phyloP scores from a whole-genome alignment of 2,888 invertebrate species.

The Leptinotarsa haldemani region DNA sequence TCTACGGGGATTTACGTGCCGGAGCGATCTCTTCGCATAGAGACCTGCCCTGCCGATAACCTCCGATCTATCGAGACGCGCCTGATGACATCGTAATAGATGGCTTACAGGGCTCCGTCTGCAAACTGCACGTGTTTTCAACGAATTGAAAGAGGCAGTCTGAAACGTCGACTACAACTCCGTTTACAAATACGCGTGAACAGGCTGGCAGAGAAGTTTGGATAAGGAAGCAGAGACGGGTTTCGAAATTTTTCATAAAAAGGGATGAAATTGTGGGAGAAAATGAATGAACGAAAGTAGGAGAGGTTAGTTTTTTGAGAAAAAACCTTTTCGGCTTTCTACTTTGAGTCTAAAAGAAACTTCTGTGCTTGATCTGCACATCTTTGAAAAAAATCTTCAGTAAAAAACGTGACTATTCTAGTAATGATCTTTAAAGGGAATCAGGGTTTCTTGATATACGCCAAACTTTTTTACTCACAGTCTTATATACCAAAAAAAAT shows the following conservation, averaged over 20 bases:
- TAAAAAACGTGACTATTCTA: no score
- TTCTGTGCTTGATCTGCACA: no score
- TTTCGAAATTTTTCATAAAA: neutral
- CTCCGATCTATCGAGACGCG: constrained; percentile 11
- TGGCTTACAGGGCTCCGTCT: constrained; percentile 11
- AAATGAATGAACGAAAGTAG: no score
- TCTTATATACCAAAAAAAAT: no score
- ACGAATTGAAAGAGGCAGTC: constrained; percentile 4
- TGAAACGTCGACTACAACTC: constrained; percentile 19
- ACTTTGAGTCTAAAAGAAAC: no score
- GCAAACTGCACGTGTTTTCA: constrained; percentile 10
- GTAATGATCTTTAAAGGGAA: no score
- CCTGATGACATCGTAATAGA: constrained; percentile 5
- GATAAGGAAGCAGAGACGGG: constrained; percentile 1
- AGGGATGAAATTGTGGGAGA: neutral
- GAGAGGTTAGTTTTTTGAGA: no score
- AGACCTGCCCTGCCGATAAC: constrained; percentile 17
- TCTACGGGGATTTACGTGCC: constrained; percentile 34
- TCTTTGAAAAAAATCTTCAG: no score
- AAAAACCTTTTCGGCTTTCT: no score
- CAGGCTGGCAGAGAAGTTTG: constrained; percentile 7
- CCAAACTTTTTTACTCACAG: no score
- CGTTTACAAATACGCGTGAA: constrained; percentile 12
- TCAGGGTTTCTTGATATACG: no score
- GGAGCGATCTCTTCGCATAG: constrained; percentile 13